Evolutionary conservation across 2,113 vertebrate species (phyloP), one percentile per base, ranked within the genome.

Genomic region (Aspiorhynchus laticeps): DNA sequence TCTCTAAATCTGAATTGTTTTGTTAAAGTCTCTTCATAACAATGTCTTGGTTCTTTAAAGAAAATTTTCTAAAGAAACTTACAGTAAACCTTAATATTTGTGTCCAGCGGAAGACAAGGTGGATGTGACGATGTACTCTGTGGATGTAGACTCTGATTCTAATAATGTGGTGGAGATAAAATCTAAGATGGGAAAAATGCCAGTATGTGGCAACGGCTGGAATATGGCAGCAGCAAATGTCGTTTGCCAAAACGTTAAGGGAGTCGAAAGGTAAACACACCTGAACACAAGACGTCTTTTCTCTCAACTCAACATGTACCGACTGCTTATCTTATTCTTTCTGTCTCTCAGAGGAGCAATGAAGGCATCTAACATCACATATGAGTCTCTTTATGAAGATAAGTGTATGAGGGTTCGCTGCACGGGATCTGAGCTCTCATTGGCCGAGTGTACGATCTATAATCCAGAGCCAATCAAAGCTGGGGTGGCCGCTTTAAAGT

Each of bases 391-490:
- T 24, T 46, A 5, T 7, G 26, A 24, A 8, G 1, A 2, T 46
- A 1, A 73, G 1, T 97, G 97, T 67, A 92, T 97, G 14, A 90
- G 90, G 3, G 89, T 97, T 76, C 94, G 0, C 2, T 99, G 98
- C 91, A 95, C 92, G 24, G 98, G 98, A 12, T 91, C 93, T 3
- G 98, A 99, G 89, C 94, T 38, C 0, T 96, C 93, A 7, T 90
- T 98, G 86, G 91, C 96, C 2, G 98, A 99, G 90, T 99, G 97
- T 78, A 83, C 92, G 75, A 93, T 96, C 90, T 85, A 88, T 17
- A 1, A 91, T 80, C 91, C 31, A 74, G 2, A 33, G 15, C 5
- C 0, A 0, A 2, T 61, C 8, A 1, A 0, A 0, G 4, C 82
- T 17, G 51, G 0, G 2, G 74, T 98, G 1, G 95, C 96, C 10